Percentiles rank a stretch among this genome's conserved stretches.
These are phyloP conservation scores for Tinamus guttatus DNA, from an alignment of 2,113 vertebrate genomes.

Conservation along the genomic window DNA sequence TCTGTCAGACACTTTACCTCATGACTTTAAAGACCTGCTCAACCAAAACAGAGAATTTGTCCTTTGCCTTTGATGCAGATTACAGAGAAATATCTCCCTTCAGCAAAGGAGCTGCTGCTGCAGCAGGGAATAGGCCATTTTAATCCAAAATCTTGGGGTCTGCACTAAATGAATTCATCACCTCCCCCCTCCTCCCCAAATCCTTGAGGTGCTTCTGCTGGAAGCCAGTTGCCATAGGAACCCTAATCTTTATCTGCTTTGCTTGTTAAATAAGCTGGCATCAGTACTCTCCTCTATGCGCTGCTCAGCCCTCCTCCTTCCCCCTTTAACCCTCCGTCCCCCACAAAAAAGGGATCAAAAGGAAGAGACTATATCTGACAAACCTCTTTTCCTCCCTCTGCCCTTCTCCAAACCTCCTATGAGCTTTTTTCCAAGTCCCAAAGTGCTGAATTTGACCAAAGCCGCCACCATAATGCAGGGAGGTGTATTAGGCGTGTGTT, in stretches of 20 bases:
- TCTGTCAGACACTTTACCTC: neutral
- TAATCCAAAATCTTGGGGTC: slow-evolving; percentile 52
- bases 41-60: neutral
- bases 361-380: neutral
- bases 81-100: neutral
- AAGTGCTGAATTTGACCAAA: neutral
- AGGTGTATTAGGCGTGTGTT: neutral
- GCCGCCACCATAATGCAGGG: neutral
- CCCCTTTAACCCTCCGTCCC: neutral
- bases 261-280: slow-evolving; percentile 63
- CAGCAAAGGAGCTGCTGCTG: neutral
- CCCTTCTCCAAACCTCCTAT: neutral
- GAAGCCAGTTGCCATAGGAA: slow-evolving; percentile 78
- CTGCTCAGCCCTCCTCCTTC: neutral
- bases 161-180: slow-evolving; percentile 20
- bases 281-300: slow-evolving; percentile 4
- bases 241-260: slow-evolving; percentile 75
- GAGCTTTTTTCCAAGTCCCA: neutral
- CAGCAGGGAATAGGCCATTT: neutral
- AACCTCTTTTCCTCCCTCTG: neutral
- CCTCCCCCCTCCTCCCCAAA: slow-evolving; percentile 34
- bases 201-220: slow-evolving; percentile 48
- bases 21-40: neutral
- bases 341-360: neutral
- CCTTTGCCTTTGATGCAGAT: neutral